Percentiles rank a stretch among this genome's conserved stretches.
Evolutionary conservation across 2,888 invertebrate species (phyloP).

Genomic region (Zootermopsis nevadensis): DNA sequence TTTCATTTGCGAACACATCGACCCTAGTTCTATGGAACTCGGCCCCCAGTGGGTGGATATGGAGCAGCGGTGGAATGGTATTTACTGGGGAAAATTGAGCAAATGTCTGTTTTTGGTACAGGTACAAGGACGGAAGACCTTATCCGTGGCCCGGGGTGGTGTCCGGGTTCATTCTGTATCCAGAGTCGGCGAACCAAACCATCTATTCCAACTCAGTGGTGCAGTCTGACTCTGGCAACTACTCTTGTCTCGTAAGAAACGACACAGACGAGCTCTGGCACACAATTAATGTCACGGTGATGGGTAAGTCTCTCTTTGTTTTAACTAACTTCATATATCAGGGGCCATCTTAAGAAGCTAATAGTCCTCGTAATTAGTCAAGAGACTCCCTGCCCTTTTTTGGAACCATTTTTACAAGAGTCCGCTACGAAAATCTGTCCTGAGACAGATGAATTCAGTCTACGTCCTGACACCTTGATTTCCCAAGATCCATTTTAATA

Average conservation of each 20-base stretch:
- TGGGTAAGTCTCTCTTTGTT: constrained; percentile 68
- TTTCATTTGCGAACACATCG: too few relatives aligned
- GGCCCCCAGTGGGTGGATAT: too few relatives aligned
- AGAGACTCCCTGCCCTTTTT: too few relatives aligned
- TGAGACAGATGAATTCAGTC: too few relatives aligned
- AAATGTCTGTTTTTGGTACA: constrained; percentile 60
- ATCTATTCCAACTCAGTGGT: constrained; percentile 75
- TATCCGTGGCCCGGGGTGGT: constrained; percentile 81
- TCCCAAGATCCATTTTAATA: too few relatives aligned
- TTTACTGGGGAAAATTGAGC: not conserved
- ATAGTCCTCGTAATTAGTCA: too few relatives aligned
- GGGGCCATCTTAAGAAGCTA: too few relatives aligned
- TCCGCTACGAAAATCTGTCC: too few relatives aligned
- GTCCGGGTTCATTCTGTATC: constrained; percentile 79
- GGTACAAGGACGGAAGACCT: constrained; percentile 80
- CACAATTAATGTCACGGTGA: constrained; percentile 73
- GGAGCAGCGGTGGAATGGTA: too few relatives aligned
- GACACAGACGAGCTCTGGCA: constrained; percentile 75
- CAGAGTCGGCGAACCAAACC: constrained; percentile 83
- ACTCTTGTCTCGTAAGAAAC: constrained; percentile 78
- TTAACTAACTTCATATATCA: not conserved
- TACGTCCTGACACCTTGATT: too few relatives aligned
- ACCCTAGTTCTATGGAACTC: too few relatives aligned
- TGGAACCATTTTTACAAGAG: too few relatives aligned
- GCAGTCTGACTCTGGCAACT: constrained; percentile 77